Evolutionary conservation across 2,113 vertebrate genomes (phyloP).

Genomic region (Clinocottus analis): DNA sequence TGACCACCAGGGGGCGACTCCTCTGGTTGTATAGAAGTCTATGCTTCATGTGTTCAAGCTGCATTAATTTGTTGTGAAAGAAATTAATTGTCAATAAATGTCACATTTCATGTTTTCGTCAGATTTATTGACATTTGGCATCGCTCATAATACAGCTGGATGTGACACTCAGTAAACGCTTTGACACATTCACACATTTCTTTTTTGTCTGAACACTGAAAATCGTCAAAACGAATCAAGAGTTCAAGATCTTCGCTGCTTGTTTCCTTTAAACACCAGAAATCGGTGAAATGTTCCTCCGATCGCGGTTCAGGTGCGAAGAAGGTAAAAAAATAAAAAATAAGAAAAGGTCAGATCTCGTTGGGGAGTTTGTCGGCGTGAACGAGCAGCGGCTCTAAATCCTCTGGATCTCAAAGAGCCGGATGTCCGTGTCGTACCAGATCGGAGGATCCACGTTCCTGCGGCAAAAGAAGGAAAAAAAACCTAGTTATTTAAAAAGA

Average conservation of each 20-base stretch:
- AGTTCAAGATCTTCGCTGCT: not conserved
- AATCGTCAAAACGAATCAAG: too few species aligned
- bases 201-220: not conserved
- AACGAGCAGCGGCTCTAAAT: slow-evolving; percentile 80
- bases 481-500: not conserved
- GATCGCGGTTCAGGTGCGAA: not conserved
- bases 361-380: too few species aligned
- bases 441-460: slow-evolving; percentile 97
- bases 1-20: too few species aligned
- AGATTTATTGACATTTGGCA: slow-evolving; percentile 19
- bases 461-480: not conserved
- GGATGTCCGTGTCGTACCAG: slow-evolving; percentile 98
- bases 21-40: too few species aligned
- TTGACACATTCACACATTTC: not conserved
- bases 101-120: not conserved
- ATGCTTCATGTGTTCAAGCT: too few species aligned
- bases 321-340: not conserved
- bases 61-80: not conserved
- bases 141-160: not conserved
- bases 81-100: slow-evolving; percentile 13
- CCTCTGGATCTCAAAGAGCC: slow-evolving; percentile 98
- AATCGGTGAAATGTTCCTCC: not conserved
- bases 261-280: not conserved
- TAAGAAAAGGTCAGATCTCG: too few species aligned
- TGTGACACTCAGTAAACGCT: not conserved